These are phyloP conservation scores for Tachina lurida DNA, from an alignment of 2,888 invertebrate genomes.

Conservation along the genomic window DNA sequence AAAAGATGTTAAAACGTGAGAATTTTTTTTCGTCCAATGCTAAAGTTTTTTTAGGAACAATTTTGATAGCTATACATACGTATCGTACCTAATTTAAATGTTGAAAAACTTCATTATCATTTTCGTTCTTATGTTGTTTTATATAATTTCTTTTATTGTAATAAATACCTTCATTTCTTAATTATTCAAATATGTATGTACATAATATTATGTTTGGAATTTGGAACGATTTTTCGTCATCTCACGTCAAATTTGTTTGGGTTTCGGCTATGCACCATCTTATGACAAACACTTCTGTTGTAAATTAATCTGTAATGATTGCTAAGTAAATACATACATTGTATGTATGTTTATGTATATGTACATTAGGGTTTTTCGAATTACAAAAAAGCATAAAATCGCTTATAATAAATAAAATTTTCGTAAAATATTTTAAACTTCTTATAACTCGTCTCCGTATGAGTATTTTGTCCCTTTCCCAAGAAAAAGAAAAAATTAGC, in stretches of 20 bases:
- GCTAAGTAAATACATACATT: not conserved
- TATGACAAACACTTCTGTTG: slow-evolving; percentile 47
- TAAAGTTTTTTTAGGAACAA: slow-evolving; percentile 16
- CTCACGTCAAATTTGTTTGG: too few species aligned
- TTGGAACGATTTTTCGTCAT: too few species aligned
- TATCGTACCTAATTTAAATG: slow-evolving; percentile 4
- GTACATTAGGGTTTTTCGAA: too few species aligned
- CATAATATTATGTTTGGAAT: too few species aligned
- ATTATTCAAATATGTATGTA: too few species aligned
- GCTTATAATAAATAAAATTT: too few species aligned
- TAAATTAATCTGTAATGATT: slow-evolving; percentile 25
- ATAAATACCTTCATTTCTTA: slow-evolving; percentile 11
- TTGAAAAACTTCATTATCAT: not conserved
- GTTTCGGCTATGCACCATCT: too few species aligned
- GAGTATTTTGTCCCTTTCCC: too few species aligned
- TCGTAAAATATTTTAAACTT: too few species aligned
- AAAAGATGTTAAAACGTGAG: slow-evolving; percentile 60
- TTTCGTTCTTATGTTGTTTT: not conserved
- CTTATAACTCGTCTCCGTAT: too few species aligned
- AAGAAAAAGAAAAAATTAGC: too few species aligned
- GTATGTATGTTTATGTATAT: too few species aligned
- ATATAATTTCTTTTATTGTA: not conserved
- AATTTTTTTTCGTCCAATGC: slow-evolving; percentile 33
- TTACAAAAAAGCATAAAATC: not conserved
- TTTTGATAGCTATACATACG: not conserved